Base-by-base conservation (phyloP, 2,113 vertebrate species). In the Vidua chalybeata region DNA sequence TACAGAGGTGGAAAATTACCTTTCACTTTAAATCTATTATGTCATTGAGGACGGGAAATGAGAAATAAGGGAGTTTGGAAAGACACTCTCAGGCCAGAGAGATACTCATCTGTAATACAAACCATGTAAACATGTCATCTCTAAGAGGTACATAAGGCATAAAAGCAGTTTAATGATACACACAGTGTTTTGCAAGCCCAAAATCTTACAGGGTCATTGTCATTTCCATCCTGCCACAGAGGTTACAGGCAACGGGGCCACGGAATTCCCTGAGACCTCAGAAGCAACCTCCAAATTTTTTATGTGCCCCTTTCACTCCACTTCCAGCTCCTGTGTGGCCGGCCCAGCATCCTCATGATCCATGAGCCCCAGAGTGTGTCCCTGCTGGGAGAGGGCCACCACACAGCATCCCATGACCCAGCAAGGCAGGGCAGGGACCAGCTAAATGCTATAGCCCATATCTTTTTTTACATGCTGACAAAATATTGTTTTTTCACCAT, bases 401-500 rank as follows among this genome's bases (percentile, higher is more conserved):
- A 11, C 2, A 0, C 18, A 11, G 28, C 39, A 52, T 55, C 33
- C 26, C 33, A 2, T 0, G 0, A 26, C 23, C 30, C 37, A 56
- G 16, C 45, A 49, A 62, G 18, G 52, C 17, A n/a, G 5, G 56
- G 15, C n/a, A 77, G 27, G 10, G 24, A 27, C 14, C 10, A 23
- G 10, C 7, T 35, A 30, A 48, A 64, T 11, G 2, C 0, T 2
- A 9, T 2, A 28, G 56, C 75, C 27, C 10, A 51, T 8, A 24
- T 33, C 35, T 45, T 48, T 11, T 8, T 33, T 24, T 59, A 52
- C 20, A 6, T 7, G 11, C 22, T 52, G 24, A 35, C 6, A 52
- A 56, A 90, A 43, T 4, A 13, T 2, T 18, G 5, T 1, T 68
- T 54, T 54, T 10, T 2, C 14, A 10, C 2, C 0, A 0, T 7